phyloP scores from a whole-genome alignment of 2,797 vertebrate genomes.

The Lycodopsis pacificus region DNA sequence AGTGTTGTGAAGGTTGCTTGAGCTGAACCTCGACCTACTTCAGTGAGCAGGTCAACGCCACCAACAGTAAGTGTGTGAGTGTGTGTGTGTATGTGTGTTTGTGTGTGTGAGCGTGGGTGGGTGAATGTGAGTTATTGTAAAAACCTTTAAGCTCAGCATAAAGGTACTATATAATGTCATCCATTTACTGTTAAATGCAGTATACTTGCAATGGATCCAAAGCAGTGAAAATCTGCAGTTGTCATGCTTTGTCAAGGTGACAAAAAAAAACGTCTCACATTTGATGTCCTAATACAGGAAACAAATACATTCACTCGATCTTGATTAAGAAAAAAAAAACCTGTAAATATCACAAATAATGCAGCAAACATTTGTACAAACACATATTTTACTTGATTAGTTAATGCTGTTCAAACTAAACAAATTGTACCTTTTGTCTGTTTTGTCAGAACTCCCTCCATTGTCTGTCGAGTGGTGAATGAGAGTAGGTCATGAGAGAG shows the following conservation, averaged over 20 bases:
- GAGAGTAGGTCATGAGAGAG: slow-evolving; percentile 23
- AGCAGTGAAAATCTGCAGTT: not conserved
- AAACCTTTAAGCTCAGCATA: not conserved
- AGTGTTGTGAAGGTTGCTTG: not conserved
- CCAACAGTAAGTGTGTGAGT: not conserved
- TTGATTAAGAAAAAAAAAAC: not conserved
- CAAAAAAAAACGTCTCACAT: not conserved
- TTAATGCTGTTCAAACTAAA: not conserved
- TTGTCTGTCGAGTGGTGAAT: slow-evolving; percentile 37
- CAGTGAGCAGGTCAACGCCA: not conserved
- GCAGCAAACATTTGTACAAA: not conserved
- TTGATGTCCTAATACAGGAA: not conserved
- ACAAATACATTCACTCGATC: not conserved
- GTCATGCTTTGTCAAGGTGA: not conserved
- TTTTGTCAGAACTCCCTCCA: slow-evolving; percentile 27
- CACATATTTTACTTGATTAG: not conserved
- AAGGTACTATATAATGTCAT: not conserved
- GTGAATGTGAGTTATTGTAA: not conserved
- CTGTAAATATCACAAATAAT: not conserved
- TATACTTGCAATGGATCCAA: not conserved
- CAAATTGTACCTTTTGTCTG: not conserved
- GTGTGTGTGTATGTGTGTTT: not conserved
- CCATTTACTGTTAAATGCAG: not conserved
- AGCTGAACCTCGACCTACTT: not conserved
- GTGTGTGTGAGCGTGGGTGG: no score